phyloP scores from a whole-genome alignment of 2,888 invertebrate species.

The Pyralis farinalis region DNA sequence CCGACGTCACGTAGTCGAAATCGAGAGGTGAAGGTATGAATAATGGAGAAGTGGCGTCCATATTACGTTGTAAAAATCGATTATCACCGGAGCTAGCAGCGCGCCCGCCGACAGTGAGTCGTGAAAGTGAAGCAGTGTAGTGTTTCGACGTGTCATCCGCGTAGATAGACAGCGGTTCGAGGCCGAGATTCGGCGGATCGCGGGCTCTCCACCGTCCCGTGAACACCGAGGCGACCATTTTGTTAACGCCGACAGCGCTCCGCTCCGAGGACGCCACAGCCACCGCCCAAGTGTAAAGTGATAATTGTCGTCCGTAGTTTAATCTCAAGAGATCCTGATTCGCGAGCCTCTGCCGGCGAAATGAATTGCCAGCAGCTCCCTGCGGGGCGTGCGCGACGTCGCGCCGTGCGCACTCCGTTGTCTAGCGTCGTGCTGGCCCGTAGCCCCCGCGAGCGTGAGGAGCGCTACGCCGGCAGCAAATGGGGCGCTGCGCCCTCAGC shows the following conservation, averaged over 20 bases:
- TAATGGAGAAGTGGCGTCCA: slow-evolving; percentile 76
- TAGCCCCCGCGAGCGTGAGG: slow-evolving; percentile 41
- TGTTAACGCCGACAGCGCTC: slow-evolving; percentile 52
- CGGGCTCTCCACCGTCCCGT: slow-evolving; percentile 35
- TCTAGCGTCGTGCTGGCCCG: slow-evolving; percentile 31
- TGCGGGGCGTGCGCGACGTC: slow-evolving; percentile 47
- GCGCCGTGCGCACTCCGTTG: slow-evolving; percentile 38
- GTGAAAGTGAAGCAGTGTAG: slow-evolving; percentile 71
- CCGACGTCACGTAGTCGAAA: slow-evolving; percentile 74
- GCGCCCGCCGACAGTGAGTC: slow-evolving; percentile 67
- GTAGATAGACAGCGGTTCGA: slow-evolving; percentile 72
- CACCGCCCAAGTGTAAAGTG: slow-evolving; percentile 53
- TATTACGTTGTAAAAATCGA: slow-evolving; percentile 68
- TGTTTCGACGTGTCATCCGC: slow-evolving; percentile 77
- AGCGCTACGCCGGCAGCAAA: slow-evolving; percentile 86
- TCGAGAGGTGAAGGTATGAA: slow-evolving; percentile 75
- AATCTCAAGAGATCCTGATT: slow-evolving; percentile 22
- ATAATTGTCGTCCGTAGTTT: slow-evolving; percentile 38
- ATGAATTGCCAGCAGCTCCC: slow-evolving; percentile 51
- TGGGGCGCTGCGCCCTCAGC: slow-evolving; percentile 92
- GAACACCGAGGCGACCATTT: slow-evolving; percentile 59
- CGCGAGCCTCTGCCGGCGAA: slow-evolving; percentile 20
- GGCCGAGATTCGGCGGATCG: slow-evolving; percentile 53
- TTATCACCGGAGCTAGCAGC: slow-evolving; percentile 76
- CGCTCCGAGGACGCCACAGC: slow-evolving; percentile 43